A percentile compares a stretch with the other conserved stretches of the same genome.
phyloP scores from a whole-genome alignment of 1,140 invertebrate species.

The Uloborus diversus region DNA sequence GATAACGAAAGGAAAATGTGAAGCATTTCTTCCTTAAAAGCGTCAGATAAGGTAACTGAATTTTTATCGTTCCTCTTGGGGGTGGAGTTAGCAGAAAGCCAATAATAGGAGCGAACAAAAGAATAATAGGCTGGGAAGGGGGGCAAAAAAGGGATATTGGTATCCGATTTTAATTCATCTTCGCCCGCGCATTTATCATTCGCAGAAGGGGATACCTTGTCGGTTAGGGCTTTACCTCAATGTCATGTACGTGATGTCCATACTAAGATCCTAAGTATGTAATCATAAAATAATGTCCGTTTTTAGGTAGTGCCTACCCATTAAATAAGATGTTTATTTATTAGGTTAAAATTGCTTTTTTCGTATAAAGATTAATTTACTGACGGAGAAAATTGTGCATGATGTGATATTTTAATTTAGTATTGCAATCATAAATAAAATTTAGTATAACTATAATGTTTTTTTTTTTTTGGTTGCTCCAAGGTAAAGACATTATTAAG shows the following conservation, averaged over 20 bases:
- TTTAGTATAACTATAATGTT: too few relatives aligned
- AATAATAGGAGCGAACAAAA: conserved; percentile 4
- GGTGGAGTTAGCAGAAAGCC: background rate
- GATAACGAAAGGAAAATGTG: too few relatives aligned
- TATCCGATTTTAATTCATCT: conserved; percentile 44
- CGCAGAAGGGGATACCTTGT: background rate
- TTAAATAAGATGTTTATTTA: conserved; percentile 9
- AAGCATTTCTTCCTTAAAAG: background rate
- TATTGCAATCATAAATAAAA: too few relatives aligned
- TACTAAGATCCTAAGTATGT: background rate
- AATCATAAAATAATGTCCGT: conserved; percentile 33
- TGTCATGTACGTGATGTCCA: conserved; percentile 16
- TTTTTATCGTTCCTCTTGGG: background rate
- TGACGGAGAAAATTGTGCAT: too few relatives aligned
- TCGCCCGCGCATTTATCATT: conserved; percentile 14
- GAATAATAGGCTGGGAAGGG: conserved; percentile 2
- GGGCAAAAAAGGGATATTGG: background rate
- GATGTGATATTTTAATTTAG: too few relatives aligned
- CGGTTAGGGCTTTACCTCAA: background rate
- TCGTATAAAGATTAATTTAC: too few relatives aligned
- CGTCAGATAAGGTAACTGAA: background rate
- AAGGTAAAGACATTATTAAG: too few relatives aligned
- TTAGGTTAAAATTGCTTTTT: background rate
- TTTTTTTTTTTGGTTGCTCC: too few relatives aligned
- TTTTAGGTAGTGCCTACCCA: background rate